phyloP scores from a whole-genome alignment of 2,888 invertebrate genomes.

The Folsomia manolachei region DNA sequence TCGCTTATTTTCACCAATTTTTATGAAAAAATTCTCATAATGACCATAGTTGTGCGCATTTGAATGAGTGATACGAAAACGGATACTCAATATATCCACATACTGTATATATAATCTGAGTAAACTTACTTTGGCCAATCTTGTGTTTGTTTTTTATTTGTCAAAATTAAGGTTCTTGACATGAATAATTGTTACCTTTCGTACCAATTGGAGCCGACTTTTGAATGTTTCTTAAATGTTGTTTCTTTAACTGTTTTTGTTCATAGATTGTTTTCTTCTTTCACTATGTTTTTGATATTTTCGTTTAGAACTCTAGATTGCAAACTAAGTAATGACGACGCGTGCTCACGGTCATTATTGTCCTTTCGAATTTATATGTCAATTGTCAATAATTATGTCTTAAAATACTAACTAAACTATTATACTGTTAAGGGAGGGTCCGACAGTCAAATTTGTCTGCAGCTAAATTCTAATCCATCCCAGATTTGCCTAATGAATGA shows the following conservation, averaged over 20 bases:
- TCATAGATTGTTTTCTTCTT: not conserved
- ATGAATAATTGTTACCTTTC: not conserved
- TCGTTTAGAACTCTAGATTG: too few relatives aligned
- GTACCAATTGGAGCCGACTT: not conserved
- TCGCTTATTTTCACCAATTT: too few relatives aligned
- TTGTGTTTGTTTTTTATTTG: not conserved
- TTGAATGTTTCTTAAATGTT: not conserved
- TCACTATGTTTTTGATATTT: not conserved
- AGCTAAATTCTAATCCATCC: slow-evolving; percentile 18
- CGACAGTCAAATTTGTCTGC: not conserved
- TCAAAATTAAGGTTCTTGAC: too few relatives aligned
- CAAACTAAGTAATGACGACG: not conserved
- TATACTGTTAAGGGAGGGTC: not conserved
- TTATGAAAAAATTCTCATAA: too few relatives aligned
- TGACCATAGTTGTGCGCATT: too few relatives aligned
- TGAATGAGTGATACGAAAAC: too few relatives aligned
- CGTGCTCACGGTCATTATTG: not conserved
- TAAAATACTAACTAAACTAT: not conserved
- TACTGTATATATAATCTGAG: not conserved
- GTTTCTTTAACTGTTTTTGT: not conserved
- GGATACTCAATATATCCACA: not conserved
- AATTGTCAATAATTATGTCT: not conserved
- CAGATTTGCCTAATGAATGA: slow-evolving; percentile 17
- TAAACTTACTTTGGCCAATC: not conserved
- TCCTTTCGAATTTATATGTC: not conserved